Conservation (phyloP, 1,140 invertebrate genomes). For the Drosophila sturtevanti region DNA sequence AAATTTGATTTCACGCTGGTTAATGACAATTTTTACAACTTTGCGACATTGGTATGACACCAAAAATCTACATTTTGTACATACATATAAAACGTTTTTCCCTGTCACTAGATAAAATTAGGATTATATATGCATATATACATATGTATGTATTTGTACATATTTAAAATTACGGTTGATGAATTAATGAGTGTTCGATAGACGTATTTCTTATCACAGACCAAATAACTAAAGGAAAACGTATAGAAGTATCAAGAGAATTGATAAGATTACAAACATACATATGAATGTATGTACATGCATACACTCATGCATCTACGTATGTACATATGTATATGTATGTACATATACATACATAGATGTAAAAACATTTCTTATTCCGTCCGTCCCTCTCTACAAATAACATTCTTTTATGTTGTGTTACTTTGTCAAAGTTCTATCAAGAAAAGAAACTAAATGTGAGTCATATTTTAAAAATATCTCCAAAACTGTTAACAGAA, state of each 20-base stretch:
- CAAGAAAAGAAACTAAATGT: not conserved
- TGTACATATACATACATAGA: not conserved
- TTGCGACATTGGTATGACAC: conserved; percentile 18
- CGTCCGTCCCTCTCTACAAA: too few species aligned
- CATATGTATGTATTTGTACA: not conserved
- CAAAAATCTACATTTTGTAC: not conserved
- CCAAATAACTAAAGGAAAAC: not conserved
- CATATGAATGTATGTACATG: not conserved
- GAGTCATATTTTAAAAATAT: not conserved
- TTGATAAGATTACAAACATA: conserved; percentile 1
- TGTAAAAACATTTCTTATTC: too few species aligned
- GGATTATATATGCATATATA: too few species aligned
- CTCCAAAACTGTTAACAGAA: not conserved
- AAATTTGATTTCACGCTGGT: conserved; percentile 18
- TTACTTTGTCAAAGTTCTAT: not conserved
- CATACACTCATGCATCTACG: not conserved
- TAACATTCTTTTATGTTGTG: not conserved
- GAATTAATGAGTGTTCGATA: not conserved
- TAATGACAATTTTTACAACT: conserved; percentile 7
- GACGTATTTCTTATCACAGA: not conserved
- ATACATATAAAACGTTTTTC: too few species aligned
- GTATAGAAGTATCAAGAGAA: not conserved
- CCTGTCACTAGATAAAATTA: too few species aligned
- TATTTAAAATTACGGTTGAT: not conserved
- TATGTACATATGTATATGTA: not conserved